Conservation (phyloP, 2,113 vertebrate genomes). For the Cheilinus undulatus region DNA sequence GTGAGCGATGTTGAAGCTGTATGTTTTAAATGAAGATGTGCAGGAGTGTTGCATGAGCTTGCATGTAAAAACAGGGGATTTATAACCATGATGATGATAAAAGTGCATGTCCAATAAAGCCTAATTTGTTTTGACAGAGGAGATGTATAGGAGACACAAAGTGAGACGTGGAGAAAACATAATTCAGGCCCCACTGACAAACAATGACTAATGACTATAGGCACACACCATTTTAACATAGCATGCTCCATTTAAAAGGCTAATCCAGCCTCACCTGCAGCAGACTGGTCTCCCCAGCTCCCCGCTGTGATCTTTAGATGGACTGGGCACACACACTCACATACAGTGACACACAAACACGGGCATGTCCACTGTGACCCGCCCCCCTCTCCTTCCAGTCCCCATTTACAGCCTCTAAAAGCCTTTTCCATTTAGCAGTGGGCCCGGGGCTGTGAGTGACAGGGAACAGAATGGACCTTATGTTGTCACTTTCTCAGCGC, state of each 20-base stretch:
- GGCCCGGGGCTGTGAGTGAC: slow-evolving; percentile 81
- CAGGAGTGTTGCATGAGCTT: not conserved
- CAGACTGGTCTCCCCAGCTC: slow-evolving; percentile 18
- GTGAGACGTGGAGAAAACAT: slow-evolving; percentile 24
- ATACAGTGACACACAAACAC: slow-evolving; percentile 20
- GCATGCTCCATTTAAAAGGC: slow-evolving; percentile 45
- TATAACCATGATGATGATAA: slow-evolving; percentile 2
- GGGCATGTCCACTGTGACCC: slow-evolving; percentile 65
- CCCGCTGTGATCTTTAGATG: slow-evolving; percentile 26
- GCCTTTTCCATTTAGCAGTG: slow-evolving; percentile 80
- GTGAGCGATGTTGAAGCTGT: slow-evolving; percentile 14
- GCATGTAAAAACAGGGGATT: slow-evolving; percentile 21
- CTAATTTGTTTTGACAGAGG: slow-evolving; percentile 9
- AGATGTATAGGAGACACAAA: slow-evolving; percentile 22
- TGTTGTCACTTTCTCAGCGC: slow-evolving; percentile 79
- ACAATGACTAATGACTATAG: slow-evolving; percentile 8
- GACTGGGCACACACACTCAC: slow-evolving; percentile 23
- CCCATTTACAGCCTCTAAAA: slow-evolving; percentile 82
- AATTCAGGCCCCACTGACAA: not conserved
- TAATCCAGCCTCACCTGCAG: slow-evolving; percentile 44
- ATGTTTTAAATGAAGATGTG: slow-evolving; percentile 16
- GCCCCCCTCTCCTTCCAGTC: slow-evolving; percentile 57
- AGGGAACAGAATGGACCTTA: slow-evolving; percentile 83
- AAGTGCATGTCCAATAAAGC: not conserved
- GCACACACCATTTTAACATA: slow-evolving; percentile 28